phyloP scores from a whole-genome alignment of 2,888 invertebrate genomes.

The Julus scandinavius region DNA sequence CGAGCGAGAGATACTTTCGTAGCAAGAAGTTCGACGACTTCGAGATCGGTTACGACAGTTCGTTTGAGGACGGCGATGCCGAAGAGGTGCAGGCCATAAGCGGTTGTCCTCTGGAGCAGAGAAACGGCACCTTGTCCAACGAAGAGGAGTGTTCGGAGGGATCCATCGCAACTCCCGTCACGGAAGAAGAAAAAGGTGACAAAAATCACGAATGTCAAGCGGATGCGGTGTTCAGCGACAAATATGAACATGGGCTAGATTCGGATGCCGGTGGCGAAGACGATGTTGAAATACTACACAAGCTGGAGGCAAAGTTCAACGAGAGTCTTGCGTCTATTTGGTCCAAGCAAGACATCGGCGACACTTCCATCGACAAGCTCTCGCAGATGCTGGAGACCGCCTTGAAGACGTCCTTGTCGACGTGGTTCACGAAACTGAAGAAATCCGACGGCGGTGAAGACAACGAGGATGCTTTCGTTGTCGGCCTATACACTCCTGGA shows the following conservation, averaged over 20 bases:
- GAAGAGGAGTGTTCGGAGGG: background rate
- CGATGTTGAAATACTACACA: conserved; percentile 53
- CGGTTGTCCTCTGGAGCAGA: background rate
- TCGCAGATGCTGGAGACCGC: conserved; percentile 13
- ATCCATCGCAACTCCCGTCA: background rate
- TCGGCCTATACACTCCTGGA: background rate
- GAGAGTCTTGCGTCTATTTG: conserved; percentile 56
- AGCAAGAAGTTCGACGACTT: conserved; percentile 68
- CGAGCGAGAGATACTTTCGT: conserved; percentile 64
- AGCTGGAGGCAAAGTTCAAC: conserved; percentile 56
- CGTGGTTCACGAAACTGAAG: conserved; percentile 38
- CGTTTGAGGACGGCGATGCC: conserved; percentile 52
- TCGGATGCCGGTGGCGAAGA: background rate
- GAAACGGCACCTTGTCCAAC: background rate
- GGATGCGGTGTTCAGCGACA: background rate
- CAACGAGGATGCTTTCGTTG: background rate
- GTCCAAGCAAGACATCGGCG: conserved; percentile 43
- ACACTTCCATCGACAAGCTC: background rate
- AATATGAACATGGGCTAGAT: background rate
- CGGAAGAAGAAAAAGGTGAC: background rate
- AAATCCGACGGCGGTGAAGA: background rate
- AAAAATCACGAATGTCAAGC: background rate
- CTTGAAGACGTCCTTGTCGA: conserved; percentile 32
- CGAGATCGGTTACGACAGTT: conserved; percentile 46
- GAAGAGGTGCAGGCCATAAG: background rate